phyloP scores from a whole-genome alignment of 2,888 invertebrate genomes.

The Lochmaea crataegi region DNA sequence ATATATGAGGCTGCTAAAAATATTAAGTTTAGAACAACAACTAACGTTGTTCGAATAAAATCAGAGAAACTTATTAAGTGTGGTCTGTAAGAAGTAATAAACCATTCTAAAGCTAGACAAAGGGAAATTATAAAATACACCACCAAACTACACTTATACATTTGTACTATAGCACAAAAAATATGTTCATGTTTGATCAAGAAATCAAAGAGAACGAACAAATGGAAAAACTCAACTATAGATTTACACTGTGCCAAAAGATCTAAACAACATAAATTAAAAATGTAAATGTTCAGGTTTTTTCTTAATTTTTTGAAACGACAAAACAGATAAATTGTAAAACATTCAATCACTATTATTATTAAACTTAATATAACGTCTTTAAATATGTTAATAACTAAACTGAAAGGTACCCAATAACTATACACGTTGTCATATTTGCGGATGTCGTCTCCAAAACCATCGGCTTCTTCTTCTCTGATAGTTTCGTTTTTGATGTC shows the following conservation, averaged over 20 bases:
- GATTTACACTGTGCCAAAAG: background rate
- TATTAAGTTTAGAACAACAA: constrained; percentile 3
- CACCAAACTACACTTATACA: constrained; percentile 19
- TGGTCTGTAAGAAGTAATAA: constrained; percentile 16
- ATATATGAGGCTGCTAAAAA: background rate
- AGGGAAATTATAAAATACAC: constrained; percentile 15
- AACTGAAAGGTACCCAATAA: constrained; percentile 8
- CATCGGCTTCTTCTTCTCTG: background rate
- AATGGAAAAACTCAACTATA: constrained; percentile 16
- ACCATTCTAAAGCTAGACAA: constrained; percentile 24
- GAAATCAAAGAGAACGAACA: background rate
- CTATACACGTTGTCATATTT: background rate
- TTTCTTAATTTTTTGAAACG: constrained; percentile 16
- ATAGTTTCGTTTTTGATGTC: background rate
- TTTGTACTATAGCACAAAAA: background rate
- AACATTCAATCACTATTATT: constrained; percentile 11
- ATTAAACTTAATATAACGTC: constrained; percentile 17
- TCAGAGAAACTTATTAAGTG: constrained; percentile 5
- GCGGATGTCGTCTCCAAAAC: background rate
- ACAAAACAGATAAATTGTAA: constrained; percentile 12
- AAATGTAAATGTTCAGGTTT: constrained; percentile 17
- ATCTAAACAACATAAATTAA: constrained; percentile 21
- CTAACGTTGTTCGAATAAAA: background rate
- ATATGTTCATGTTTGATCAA: background rate
- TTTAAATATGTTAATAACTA: constrained; percentile 21